Base-by-base conservation (phyloP, 2,113 vertebrate species). In the Larimichthys crocea region DNA sequence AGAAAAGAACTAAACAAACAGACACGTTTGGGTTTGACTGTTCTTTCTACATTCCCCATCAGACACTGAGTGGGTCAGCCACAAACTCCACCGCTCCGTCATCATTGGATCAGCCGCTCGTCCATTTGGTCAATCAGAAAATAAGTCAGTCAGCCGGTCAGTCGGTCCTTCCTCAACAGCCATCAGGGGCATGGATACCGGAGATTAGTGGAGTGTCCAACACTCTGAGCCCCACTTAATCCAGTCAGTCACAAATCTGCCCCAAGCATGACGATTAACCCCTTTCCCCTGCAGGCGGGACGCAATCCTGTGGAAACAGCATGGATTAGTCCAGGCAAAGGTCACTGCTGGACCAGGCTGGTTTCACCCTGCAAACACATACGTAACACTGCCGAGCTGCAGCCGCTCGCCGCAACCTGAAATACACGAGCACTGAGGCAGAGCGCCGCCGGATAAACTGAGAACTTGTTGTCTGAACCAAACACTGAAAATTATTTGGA, bases 201-300 rank as follows among this genome's bases (percentile, higher is more conserved):
- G 63, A 89, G 93, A 94, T 94, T 93, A 94, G 85, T 63, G 73
- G 79, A 76, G 67, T 87, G 90, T 69, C 84, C 83, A 77, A 91
- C 90, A 89, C 78, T 80, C 87, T 86, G 72, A 88, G 91, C 83
- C 65, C 61, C 35, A 42, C 85, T 87, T 93, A 94, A 94, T 94
- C 92, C 92, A 90, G 90, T 90, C 91, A 86, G 88, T 80, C 89
- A 85, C 91, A 92, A 91, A 94, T 92, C 93, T 91, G 88, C 78
- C 85, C 77, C 85, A 12, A 85, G 89, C 74, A 69, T 15, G 14
- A 84, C 77, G 87, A 92, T 92, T 93, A 93, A 93, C 91, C 88
- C 87, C 81, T 89, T 86, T 86, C 80, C 83, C 83, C 82, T n/a
- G 50, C 80, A 82, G 83, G 50, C 80, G 80, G 84, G 80, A 86